phyloP scores from a whole-genome alignment of 2,888 invertebrate genomes.

The Petrolisthes manimaculis region DNA sequence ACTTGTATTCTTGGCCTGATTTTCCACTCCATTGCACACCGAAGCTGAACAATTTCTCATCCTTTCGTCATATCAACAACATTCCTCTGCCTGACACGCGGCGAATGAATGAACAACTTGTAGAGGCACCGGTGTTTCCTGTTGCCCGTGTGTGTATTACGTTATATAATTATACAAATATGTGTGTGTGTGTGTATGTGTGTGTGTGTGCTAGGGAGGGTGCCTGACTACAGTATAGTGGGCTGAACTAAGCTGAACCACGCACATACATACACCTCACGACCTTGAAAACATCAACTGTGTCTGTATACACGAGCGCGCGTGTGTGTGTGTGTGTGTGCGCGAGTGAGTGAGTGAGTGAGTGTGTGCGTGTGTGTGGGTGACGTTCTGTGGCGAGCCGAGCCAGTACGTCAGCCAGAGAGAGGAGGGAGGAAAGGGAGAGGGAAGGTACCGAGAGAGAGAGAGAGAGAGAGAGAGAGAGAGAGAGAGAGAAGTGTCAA shows the following conservation, averaged over 20 bases:
- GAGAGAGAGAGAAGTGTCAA: not conserved
- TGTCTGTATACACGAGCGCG: too few species aligned
- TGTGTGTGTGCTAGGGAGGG: not conserved
- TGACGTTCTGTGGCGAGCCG: not conserved
- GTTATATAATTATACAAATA: too few species aligned
- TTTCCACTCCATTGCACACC: too few species aligned
- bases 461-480: not conserved
- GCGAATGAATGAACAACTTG: too few species aligned
- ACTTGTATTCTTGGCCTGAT: too few species aligned
- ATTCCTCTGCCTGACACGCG: too few species aligned
- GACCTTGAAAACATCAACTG: constrained; percentile 14
- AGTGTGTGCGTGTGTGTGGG: too few species aligned
- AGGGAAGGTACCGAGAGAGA: not conserved
- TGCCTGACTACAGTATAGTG: not conserved
- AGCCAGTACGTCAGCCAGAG: constrained; percentile 8
- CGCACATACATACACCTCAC: constrained; percentile 12
- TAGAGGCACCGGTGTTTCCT: too few species aligned
- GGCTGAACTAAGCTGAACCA: not conserved
- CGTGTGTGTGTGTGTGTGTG: not conserved
- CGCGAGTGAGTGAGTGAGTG: too few species aligned
- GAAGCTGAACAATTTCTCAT: too few species aligned
- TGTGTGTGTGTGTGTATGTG: not conserved
- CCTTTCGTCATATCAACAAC: too few species aligned
- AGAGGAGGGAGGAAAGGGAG: not conserved
- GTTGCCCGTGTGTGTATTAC: too few species aligned